These are phyloP conservation scores for Penaeus vannamei DNA, from an alignment of 1,140 invertebrate species.

Conservation along the genomic window DNA sequence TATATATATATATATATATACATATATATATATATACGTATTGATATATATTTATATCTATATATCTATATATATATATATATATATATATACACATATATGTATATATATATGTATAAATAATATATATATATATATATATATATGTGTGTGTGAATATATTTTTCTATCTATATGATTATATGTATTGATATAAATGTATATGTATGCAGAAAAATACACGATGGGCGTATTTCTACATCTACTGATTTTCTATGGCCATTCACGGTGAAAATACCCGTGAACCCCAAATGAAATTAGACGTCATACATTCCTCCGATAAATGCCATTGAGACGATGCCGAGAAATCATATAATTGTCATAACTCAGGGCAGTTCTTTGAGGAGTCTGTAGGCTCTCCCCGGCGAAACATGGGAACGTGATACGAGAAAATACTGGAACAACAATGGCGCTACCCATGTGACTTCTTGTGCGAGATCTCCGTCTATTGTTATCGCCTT, in stretches of 20 bases:
- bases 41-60: no score
- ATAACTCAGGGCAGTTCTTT: constrained; percentile 39
- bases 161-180: no score
- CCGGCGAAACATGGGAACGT: constrained; percentile 41
- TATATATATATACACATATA: no score
- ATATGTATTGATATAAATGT: background rate
- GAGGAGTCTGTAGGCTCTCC: constrained; percentile 17
- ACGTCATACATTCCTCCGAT: background rate
- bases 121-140: background rate
- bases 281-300: no score
- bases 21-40: no score
- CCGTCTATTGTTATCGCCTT: constrained; percentile 38
- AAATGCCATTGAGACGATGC: constrained; percentile 49
- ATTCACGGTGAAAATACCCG: no score
- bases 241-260: no score
- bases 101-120: no score
- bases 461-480: constrained; percentile 48
- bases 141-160: background rate
- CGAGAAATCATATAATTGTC: constrained; percentile 36
- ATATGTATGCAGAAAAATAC: no score
- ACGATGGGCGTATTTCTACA: no score
- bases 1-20: no score
- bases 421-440: constrained; percentile 58
- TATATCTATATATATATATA: no score
- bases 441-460: constrained; percentile 40